Base-by-base conservation (phyloP, 1,140 invertebrate genomes). In the Conopomorpha cramerella region DNA sequence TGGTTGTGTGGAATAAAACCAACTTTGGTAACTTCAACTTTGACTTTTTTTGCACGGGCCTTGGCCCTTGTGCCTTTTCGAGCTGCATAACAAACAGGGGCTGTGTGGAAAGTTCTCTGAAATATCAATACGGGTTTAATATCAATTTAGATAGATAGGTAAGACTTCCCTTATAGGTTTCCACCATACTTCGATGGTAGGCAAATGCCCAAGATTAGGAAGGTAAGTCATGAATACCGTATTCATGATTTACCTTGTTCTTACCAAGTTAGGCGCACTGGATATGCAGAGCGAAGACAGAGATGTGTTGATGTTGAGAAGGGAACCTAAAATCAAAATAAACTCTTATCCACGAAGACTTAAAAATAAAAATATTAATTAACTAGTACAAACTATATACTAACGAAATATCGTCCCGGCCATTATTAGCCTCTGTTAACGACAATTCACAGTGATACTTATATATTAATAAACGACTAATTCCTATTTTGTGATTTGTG, bases 21-120 rank as follows among this genome's bases (percentile, higher is more conserved):
- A 33, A 84, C 73, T 81, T 90, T 88, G 56, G 85, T 77, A 8
- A 87, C 77, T 53, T 84, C 84, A 16, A 82, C 80, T 63, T 89
- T 88, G 23, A 87, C 81, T 68, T 88, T 90, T 31, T 85, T 85
- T 34, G 87, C 86, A 15, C 79, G 77, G 8, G 81, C 82, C 50
- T 84, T 87, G 39, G 87, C 88, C 45, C 90, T 80, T 3, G 88
- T 90, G 39, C 89, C 86, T 70, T 87, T 91, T 37, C 89, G 80
- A 7, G 89, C 88, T 10, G 88, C 88, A 53, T 81, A 78, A 31
- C 51, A 64, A 8, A 77, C 51, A 13, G 73, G 49, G 1, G 68
- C 64, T n/a, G 76, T 60, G 49, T 68, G 49, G 8, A 74, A 43
- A 10, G 52, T 45, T 44, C 55, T 54, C 70, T 74, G 34, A 32